Evolutionary conservation across 2,113 vertebrate genomes (phyloP), one percentile per base, ranked within the genome.

Genomic region (Mormyrus lacerda): DNA sequence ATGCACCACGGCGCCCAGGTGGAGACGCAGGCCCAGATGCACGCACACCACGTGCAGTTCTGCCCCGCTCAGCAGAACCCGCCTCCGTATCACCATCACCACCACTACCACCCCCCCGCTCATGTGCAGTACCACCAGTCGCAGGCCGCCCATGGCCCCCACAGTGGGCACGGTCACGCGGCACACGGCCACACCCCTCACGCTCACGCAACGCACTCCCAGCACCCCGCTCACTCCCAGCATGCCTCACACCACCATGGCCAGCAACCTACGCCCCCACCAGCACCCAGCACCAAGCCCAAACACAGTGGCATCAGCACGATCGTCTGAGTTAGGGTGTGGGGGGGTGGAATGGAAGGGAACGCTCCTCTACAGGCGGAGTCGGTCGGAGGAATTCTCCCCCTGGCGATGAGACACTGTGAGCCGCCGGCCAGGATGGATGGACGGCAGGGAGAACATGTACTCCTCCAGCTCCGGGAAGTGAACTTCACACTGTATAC

Each of bases 231-330:
- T 47, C 97, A 97, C 45, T 58, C 94, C 1, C 92, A 93, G 9
- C 97, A 97, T 42, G 87, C 93, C 6, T 88, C 92, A 19, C 97
- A 97, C 90, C 96, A 93, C 93, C 97, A 98, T 0, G 94, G 95
- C 76, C 97, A 96, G 4, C 95, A 94, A 0, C 91, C 94, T 0
- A 93, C 95, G 47, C 93, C 96, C 93, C 17, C 93, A 45, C 88
- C 94, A 0, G 89, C 92, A 0, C 87, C 93, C 48, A 95, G 96
- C 96, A 93, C 96, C 91, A 99, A 99, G 95, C 94, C 97, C 94
- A 99, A 99, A 92, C 97, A 98, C 95, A 99, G 97, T 0, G 98
- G 98, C 93, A 99, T 99, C 95, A 99, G 98, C 95, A 99, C 98
- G 35, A 95, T 99, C 92, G 98, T 99, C 93, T 99, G 92, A 95